Evolutionary conservation across 2,888 invertebrate genomes (phyloP).

Genomic region (Cataglyphis cursor): DNA sequence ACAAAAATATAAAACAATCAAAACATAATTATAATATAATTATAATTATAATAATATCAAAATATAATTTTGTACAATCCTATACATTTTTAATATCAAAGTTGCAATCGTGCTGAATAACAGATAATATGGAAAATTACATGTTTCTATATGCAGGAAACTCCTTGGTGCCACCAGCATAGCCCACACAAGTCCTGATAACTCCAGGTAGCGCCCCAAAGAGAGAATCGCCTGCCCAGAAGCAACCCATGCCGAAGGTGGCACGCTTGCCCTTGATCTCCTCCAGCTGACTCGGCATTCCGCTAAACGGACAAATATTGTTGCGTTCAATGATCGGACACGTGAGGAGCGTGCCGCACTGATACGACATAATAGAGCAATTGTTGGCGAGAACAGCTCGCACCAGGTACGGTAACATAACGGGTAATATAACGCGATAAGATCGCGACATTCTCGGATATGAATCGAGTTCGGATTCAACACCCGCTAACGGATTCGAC

Average conservation of each 20-base stretch:
- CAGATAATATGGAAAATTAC: constrained; percentile 88
- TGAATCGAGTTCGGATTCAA: background rate
- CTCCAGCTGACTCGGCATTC: constrained; percentile 88
- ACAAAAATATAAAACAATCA: background rate
- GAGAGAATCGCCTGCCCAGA: constrained; percentile 96
- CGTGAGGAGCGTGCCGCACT: constrained; percentile 50
- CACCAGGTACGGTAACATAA: constrained; percentile 21
- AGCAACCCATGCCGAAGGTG: constrained; percentile 97
- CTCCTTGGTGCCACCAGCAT: constrained; percentile 94
- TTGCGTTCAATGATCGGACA: constrained; percentile 45
- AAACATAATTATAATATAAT: background rate
- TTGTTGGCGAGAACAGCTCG: constrained; percentile 25
- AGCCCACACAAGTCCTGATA: constrained; percentile 96
- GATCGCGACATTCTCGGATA: constrained; percentile 25
- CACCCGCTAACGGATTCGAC: background rate
- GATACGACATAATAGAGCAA: constrained; percentile 49
- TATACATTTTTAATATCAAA: too few relatives aligned
- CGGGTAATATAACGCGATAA: background rate
- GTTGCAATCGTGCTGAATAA: background rate
- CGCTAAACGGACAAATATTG: constrained; percentile 55
- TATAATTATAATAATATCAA: too few relatives aligned
- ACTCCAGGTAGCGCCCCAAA: constrained; percentile 92
- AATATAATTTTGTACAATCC: background rate
- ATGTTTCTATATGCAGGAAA: constrained; percentile 95
- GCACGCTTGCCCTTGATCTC: constrained; percentile 91